These are phyloP conservation scores for Ondatra zibethicus DNA, from an alignment of 2,113 vertebrate genomes.

Conservation along the genomic window DNA sequence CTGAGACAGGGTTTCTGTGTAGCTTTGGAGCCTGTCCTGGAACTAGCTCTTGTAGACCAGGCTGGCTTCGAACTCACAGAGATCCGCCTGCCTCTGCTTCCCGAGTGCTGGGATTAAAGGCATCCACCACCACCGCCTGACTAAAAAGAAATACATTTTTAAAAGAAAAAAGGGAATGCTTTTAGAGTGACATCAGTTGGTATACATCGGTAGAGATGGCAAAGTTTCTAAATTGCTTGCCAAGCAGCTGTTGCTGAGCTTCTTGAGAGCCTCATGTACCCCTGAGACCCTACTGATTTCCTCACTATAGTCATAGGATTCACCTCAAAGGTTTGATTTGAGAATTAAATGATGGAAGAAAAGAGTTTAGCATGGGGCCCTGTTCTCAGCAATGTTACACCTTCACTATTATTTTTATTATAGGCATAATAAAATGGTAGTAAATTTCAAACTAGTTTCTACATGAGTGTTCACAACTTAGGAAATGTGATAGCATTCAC, in stretches of 20 bases:
- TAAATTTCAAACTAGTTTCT: slow-evolving; percentile 68
- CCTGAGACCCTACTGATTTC: not conserved
- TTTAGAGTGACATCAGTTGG: not conserved
- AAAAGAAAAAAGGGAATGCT: not conserved
- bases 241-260: slow-evolving; percentile 4
- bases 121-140: too few species aligned
- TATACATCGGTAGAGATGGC: not conserved
- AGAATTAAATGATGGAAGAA: slow-evolving; percentile 54
- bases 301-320: not conserved
- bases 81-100: too few species aligned
- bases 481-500: slow-evolving; percentile 69
- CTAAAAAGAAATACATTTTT: not conserved
- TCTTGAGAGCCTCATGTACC: not conserved
- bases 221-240: slow-evolving; percentile 18
- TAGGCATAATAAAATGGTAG: slow-evolving; percentile 69
- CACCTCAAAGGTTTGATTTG: slow-evolving; percentile 48
- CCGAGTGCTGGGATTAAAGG: too few species aligned
- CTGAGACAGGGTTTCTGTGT: too few species aligned
- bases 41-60: too few species aligned
- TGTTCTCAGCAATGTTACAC: slow-evolving; percentile 41
- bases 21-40: too few species aligned
- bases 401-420: slow-evolving; percentile 62
- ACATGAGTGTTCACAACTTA: slow-evolving; percentile 66
- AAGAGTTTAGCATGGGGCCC: slow-evolving; percentile 49
- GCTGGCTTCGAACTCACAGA: too few species aligned